Evolutionary conservation across 2,113 vertebrate species (phyloP).

Genomic region (Alethe diademata): DNA sequence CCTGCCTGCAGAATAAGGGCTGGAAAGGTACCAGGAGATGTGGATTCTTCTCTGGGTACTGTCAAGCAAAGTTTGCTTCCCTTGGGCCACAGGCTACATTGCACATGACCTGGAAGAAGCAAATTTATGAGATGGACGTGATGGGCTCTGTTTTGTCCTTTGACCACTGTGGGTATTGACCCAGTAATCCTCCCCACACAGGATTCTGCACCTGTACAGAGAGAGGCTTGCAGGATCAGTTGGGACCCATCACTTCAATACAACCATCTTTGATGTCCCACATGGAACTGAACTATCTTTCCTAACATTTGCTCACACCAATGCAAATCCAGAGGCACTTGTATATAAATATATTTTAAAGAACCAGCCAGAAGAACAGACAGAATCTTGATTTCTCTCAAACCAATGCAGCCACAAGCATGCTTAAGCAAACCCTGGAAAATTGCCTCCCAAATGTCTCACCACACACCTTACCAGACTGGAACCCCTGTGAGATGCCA

Average conservation of each 20-base stretch:
- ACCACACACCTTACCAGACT: not conserved
- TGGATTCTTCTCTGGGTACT: not conserved
- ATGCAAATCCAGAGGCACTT: not conserved
- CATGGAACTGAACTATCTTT: not conserved
- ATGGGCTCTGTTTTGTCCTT: not conserved
- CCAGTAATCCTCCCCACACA: not conserved
- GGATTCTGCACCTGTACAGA: not conserved
- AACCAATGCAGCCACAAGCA: not conserved
- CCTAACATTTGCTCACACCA: not conserved
- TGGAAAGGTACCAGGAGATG: fast-evolving
- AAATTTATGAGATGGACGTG: not conserved
- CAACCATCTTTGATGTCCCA: not conserved
- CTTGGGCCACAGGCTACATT: not conserved
- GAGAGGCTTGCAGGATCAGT: not conserved
- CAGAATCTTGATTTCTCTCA: not conserved
- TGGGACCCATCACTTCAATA: not conserved
- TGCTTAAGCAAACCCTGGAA: fast-evolving
- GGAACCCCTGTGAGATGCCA: fast-evolving
- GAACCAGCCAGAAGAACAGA: not conserved
- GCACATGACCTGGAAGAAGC: not conserved
- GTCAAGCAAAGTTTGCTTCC: not conserved
- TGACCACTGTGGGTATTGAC: not conserved
- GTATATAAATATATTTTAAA: fast-evolving
- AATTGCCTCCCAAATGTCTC: fast-evolving
- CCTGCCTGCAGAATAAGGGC: not conserved